Evolutionary conservation across 1,140 invertebrate genomes (phyloP).

Genomic region (Trichonephila clavipes): DNA sequence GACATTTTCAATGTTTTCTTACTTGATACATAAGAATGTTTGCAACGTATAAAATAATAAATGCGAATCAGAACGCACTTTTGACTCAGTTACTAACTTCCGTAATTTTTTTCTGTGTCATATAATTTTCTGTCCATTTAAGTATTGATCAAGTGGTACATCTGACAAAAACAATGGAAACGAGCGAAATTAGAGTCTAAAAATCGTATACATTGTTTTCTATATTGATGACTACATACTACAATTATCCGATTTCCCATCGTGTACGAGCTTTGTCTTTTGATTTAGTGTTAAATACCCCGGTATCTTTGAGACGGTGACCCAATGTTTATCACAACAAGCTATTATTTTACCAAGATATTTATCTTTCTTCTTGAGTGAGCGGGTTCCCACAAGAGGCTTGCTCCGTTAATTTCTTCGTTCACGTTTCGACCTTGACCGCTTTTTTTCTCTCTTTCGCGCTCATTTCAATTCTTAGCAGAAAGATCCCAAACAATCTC

Average conservation of each 20-base stretch:
- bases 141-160: too few relatives aligned
- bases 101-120: too few relatives aligned
- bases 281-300: not conserved
- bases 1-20: too few relatives aligned
- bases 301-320: not conserved
- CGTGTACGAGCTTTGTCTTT: not conserved
- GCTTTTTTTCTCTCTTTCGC: not conserved
- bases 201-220: not conserved
- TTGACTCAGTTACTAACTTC: too few relatives aligned
- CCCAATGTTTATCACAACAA: conserved; percentile 25
- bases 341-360: conserved; percentile 36
- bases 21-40: too few relatives aligned
- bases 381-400: not conserved
- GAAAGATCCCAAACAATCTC: conserved; percentile 1
- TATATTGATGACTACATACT: not conserved
- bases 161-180: too few relatives aligned
- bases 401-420: conserved; percentile 39
- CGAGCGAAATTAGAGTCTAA: not conserved
- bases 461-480: not conserved
- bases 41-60: too few relatives aligned
- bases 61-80: too few relatives aligned
- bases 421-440: conserved; percentile 56
- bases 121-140: too few relatives aligned
- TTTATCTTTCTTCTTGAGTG: conserved; percentile 38
- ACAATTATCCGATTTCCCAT: not conserved